Evolutionary conservation across 64 coral and sea anemone genomes (phyloP), one percentile per base, ranked within the genome.

Genomic region (Porites lutea): DNA sequence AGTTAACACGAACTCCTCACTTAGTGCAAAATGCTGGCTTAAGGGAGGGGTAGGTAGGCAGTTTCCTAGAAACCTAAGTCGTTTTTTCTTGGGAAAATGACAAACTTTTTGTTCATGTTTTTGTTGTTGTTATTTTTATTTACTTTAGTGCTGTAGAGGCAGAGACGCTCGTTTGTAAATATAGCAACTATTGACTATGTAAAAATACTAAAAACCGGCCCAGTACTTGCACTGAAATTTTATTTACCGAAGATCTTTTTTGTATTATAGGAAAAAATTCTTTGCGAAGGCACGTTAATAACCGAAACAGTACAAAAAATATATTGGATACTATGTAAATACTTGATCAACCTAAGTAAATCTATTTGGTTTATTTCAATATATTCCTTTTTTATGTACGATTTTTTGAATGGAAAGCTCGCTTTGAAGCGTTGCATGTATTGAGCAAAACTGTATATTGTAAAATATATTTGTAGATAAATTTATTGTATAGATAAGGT

Each of bases 401-500:
- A 48, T 84, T 84, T 84, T 84, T 68, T 84, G 69, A 18, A 48
- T 37, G 27, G 27, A 84, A 6, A 84, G 47, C 62, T 69, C 18
- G 81, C 61, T 67, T 84, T 8, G 52, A 69, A 49, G 46, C 67
- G 45, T 69, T 19, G 22, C 63, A 68, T 61, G 54, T 27, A 2
- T 10, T 68, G 43, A 13, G n/a, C 47, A 51, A 82, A 52, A 84
- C 52, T 65, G 23, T 82, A 82, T 82, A 66, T 82, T 82, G 79
- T 82, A 82, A 5, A 48, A 82, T 82, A 82, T 4, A 20, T 49
- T 21, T 78, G 79, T 82, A 82, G 79, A 82, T 48, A 82, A 55
- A 8, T 5, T 60, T 44, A 80, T 22, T 52, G 11, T 80, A 21
- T 80, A 80, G 59, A 82, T 82, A 61, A 37, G 59, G 13, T 82